Evolutionary conservation across 2,797 vertebrate species (phyloP), one percentile per base, ranked within the genome.

Genomic region (Malacoraja senta): DNA sequence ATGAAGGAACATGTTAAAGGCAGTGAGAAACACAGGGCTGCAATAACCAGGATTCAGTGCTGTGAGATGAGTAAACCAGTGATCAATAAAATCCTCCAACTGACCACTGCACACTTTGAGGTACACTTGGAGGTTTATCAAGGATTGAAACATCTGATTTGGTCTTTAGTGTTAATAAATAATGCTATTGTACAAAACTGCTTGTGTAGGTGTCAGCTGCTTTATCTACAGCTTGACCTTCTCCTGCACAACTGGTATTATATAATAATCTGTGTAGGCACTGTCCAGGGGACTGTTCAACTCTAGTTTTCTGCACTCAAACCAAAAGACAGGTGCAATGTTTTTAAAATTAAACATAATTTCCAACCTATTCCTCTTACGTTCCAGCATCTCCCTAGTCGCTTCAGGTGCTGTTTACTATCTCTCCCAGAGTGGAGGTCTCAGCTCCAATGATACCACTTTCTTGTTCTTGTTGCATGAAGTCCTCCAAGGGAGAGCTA

Each of bases 341-440:
- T 0, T 91, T 91, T 91, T 38, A 10, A 71, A 72, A 91, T 38
- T 44, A 44, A 44, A 19, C 65, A 8, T 71, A 1, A 38, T 44
- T 72, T 91, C 88, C 68, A 91, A 32, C 65, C 38, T 91, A 29
- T 91, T 44, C 8, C 24, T 91, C 65, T 65, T 8, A 29, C 26
- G 0, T 91, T 91, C 21, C 65, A 26, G 21, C 68, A 10, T 26
- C 68, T 44, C 68, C 68, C 93, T 96, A 96, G 94, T 96, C 97
- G 94, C 96, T 95, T 96, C 95, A 94, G 94, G 97, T 96, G 95
- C 97, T 96, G 96, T 95, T 95, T 95, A 97, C 95, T 15, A 95
- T 95, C 95, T 96, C 96, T 94, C 97, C 97, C 95, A 97, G 94
- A 0, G 95, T 53, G 0, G 95, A 93, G 74, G 95, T 93, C 94